These are phyloP conservation scores for Copidosoma aretas DNA, from an alignment of 2,888 invertebrate species.

Conservation along the genomic window DNA sequence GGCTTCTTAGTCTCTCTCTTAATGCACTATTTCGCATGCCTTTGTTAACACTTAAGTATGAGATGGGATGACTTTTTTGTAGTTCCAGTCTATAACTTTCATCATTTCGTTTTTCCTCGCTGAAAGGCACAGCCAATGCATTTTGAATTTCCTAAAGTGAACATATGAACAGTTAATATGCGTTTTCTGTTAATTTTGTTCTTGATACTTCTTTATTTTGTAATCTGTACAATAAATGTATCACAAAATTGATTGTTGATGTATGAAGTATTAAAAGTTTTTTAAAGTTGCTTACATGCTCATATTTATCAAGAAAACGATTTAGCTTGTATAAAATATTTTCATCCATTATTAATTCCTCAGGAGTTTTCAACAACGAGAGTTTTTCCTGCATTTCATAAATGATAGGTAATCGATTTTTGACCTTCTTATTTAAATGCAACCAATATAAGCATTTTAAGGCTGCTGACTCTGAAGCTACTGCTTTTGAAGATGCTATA, in stretches of 20 bases:
- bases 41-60: constrained; percentile 6
- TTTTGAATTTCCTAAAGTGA: neutral
- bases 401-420: constrained; percentile 64
- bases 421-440: constrained; percentile 63
- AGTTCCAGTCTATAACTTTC: neutral
- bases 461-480: constrained; percentile 67
- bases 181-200: neutral
- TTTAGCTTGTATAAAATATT: constrained; percentile 61
- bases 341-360: constrained; percentile 58
- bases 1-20: constrained; percentile 8
- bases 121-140: neutral
- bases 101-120: neutral
- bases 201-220: neutral
- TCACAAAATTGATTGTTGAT: neutral
- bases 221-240: neutral
- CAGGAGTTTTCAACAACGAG: constrained; percentile 56
- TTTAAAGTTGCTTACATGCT: constrained; percentile 55
- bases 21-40: constrained; percentile 31
- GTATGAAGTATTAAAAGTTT: neutral
- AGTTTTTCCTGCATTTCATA: constrained; percentile 61
- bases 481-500: constrained; percentile 65
- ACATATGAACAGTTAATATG: no score
- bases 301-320: constrained; percentile 63
- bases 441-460: constrained; percentile 67
- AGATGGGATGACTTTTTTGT: constrained; percentile 20